A percentile compares a stretch with the other conserved stretches of the same genome.
Evolutionary conservation across 2,888 invertebrate species (phyloP).

Genomic region (Ganaspis brasiliensis): DNA sequence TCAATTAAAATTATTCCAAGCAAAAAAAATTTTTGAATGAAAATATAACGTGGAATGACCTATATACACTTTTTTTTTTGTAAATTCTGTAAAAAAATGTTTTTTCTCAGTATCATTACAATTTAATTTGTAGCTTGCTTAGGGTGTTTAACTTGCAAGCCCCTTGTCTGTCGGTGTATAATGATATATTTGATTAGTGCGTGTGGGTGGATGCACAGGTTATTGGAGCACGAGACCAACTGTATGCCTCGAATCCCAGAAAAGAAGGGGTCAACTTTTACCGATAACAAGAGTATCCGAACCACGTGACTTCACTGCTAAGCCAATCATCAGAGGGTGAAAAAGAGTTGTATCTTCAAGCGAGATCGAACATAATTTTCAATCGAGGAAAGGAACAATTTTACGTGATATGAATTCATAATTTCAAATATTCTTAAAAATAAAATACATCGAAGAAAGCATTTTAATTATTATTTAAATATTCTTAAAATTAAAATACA

Average conservation of each 20-base stretch:
- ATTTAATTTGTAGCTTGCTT: not conserved
- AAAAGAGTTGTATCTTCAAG: constrained; percentile 66
- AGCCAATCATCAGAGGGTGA: constrained; percentile 42
- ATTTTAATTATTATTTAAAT: constrained; percentile 17
- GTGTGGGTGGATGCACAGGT: constrained; percentile 46
- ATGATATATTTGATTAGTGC: constrained; percentile 34
- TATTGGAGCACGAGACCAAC: constrained; percentile 55
- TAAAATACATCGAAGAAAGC: not conserved
- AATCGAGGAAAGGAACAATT: constrained; percentile 66
- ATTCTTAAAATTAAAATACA: not conserved
- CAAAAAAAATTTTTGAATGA: no score
- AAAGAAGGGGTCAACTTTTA: constrained; percentile 46
- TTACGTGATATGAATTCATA: constrained; percentile 63
- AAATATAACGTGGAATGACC: no score
- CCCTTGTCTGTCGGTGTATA: not conserved
- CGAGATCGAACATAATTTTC: constrained; percentile 65
- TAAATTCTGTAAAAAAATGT: no score
- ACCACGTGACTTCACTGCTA: constrained; percentile 72
- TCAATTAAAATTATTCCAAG: no score
- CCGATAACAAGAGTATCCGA: constrained; percentile 62
- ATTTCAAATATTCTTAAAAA: constrained; percentile 36
- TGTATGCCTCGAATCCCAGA: not conserved
- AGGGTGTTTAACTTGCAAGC: not conserved
- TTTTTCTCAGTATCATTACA: no score
- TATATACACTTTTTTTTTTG: no score